Percentiles rank a stretch among this genome's conserved stretches.
Conservation (phyloP, 2,888 invertebrate species). For the Dasypogon diadema region DNA sequence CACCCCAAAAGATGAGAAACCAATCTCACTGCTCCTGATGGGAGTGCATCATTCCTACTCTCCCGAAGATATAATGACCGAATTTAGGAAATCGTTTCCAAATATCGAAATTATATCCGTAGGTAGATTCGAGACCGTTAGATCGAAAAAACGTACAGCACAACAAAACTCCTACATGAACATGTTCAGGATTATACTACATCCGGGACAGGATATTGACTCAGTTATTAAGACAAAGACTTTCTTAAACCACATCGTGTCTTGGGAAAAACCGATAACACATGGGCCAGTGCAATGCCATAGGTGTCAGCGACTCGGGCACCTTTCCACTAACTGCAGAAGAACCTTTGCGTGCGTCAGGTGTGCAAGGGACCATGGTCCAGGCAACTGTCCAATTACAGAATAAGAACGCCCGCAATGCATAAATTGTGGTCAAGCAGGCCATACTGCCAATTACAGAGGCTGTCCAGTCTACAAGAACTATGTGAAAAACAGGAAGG, state of each 20-base stretch:
- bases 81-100: no score
- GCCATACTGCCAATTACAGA: not conserved
- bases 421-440: not conserved
- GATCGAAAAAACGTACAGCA: no score
- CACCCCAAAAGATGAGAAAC: no score
- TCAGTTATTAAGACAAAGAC: not conserved
- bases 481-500: not conserved
- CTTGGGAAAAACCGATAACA: not conserved
- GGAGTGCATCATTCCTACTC: no score
- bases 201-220: not conserved
- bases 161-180: not conserved
- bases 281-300: not conserved
- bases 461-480: not conserved
- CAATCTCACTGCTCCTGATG: no score
- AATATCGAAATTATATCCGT: no score
- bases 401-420: not conserved
- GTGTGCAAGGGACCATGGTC: not conserved
- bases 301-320: not conserved
- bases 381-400: not conserved
- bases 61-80: no score
- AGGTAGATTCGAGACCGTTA: no score
- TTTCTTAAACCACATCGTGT: not conserved
- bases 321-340: not conserved
- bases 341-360: not conserved
- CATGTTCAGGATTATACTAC: not conserved